Base-by-base conservation (phyloP, 2,113 vertebrate genomes). In the Gadus macrocephalus region DNA sequence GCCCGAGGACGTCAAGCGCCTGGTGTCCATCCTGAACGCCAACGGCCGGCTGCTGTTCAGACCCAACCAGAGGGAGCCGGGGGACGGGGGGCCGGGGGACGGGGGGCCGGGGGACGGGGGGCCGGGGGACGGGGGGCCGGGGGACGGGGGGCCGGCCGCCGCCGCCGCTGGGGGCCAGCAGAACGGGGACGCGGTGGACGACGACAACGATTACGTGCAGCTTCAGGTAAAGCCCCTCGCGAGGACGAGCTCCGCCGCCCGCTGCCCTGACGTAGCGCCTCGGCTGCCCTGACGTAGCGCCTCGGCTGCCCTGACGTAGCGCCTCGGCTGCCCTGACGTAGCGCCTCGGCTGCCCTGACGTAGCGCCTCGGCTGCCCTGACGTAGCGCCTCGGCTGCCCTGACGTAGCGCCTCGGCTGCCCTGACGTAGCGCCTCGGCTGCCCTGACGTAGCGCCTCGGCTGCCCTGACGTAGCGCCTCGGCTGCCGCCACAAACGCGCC, bases 21-120 rank as follows among this genome's bases (percentile, higher is more conserved):
- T 99, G 19, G 90, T 94, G 7, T 96, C 96, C 55, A 98, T 98
- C 27, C 80, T 97, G 80, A 95, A 95, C 4, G 96, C 95, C 63
- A 99, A 99, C 0, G 92, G 93, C 55, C 96, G 91, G 78, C 94
- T 99, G 55, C 92, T 99, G 63, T 99, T 98, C 85, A 93, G 83
- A 73, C 87, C 63, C 22, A 20, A 77, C 9, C 90, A 86, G 27
- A 91, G 87, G 75, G 91, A 91, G 15, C 25, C 62, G 0, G 76
- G 82, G 0, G 72, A 62, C 0, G 76, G 82, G 0, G 72, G 60
- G 2, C 3, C 63, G 1, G 80, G 20, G 20, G 20, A 20, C 20
- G 20, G 87, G 75, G 91, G 91, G 15, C 25, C 60, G 0, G 76
- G 82, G 0, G 72, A 62, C 0, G 76, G 82, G 0, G 71, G 60